A percentile compares a stretch with the other conserved stretches of the same genome.
Evolutionary conservation across 2,888 invertebrate genomes (phyloP).

Genomic region (Rhagonycha fulva): DNA sequence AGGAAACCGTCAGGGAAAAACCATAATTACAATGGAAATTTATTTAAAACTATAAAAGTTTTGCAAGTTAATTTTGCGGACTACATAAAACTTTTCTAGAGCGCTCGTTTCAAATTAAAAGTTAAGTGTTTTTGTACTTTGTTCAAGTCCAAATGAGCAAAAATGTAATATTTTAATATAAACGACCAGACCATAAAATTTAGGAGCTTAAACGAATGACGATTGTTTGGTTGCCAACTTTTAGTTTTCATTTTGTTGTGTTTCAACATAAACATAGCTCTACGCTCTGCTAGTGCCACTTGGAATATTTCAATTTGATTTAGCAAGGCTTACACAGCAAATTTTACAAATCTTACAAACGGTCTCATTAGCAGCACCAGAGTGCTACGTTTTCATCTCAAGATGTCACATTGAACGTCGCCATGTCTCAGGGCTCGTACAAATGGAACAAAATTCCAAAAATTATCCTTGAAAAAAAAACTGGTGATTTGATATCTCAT

Average conservation of each 20-base stretch:
- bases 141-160: not conserved
- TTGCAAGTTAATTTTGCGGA: not conserved
- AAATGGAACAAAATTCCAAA: no score
- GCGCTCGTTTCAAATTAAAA: no score
- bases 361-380: no score
- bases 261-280: not conserved
- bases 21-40: not conserved
- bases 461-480: no score
- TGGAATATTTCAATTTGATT: not conserved
- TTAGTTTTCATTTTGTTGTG: not conserved
- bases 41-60: not conserved
- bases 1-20: not conserved
- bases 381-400: no score
- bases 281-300: not conserved
- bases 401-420: no score
- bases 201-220: not conserved
- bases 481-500: no score
- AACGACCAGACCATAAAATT: not conserved
- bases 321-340: not conserved
- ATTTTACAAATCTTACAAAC: not conserved
- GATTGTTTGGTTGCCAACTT: not conserved
- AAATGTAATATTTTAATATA: not conserved
- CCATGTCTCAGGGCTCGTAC: no score
- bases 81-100: no score
- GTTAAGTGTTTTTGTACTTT: no score